Evolutionary conservation across 2,797 vertebrate genomes (phyloP), one percentile per base, ranked within the genome.

Genomic region (Meriones psammophilus): DNA sequence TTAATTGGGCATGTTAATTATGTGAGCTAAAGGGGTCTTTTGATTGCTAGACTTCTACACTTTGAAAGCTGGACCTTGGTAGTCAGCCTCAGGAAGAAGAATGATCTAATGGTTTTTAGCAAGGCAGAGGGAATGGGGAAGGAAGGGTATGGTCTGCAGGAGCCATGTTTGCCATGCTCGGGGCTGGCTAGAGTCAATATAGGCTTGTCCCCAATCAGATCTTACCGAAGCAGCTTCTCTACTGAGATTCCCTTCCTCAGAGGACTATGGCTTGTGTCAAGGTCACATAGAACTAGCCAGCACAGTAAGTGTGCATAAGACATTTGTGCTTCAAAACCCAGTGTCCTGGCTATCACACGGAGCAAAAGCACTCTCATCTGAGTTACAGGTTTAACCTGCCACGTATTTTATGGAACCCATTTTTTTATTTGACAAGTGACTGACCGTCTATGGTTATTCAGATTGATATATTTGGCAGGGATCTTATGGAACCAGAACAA

Each of bases 401-500:
- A 68, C n/a, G 50, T 90, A 80, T 93, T 92, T 89, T 58, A 60
- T 6, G 56, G 20, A 86, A 66, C 3, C 39, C 50, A 15, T 56
- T 94, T 91, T 94, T 84, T 93, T 84, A 39, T 60, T 93, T 93
- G 36, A 74, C 33, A 88, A 89, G 80, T 80, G 66, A 73, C 76
- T 92, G 77, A 95, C 39, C 71, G 69, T 73, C 10, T 60, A 3
- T 78, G 17, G 8, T 6, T 68, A 50, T 88, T 86, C 54, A 81
- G 30, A 91, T 50, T 56, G 50, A 50, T 76, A 60, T 78, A 60
- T 46, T 73, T 90, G 13, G 7, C 39, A 92, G 93, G 58, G 3
- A 33, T 87, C 91, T 76, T 88, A 60, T 13, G 33, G 56, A 76
- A 74, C 54, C 33, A 36, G 36, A 88, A 73, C 3, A 54, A 36